Conservation (phyloP, 1,140 invertebrate species). For the Rhopalosiphum padi region DNA sequence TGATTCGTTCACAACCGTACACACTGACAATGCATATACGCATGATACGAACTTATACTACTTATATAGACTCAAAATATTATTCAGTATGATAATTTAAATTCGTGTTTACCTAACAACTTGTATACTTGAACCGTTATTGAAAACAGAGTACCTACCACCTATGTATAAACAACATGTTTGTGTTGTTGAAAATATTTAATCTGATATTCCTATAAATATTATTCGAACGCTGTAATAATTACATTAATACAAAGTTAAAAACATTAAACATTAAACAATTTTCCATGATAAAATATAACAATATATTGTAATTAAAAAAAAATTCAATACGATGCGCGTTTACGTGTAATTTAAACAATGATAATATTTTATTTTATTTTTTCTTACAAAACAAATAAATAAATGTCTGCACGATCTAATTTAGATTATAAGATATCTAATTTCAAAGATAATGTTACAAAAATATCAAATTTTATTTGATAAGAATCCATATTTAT, state of each 20-base stretch:
- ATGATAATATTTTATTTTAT: background rate
- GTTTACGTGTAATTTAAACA: background rate
- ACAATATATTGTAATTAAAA: background rate
- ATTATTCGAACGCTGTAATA: background rate
- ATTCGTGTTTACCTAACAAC: background rate
- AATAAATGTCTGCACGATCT: background rate
- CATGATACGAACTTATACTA: background rate
- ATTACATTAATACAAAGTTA: background rate
- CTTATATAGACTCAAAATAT: background rate
- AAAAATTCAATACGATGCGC: background rate
- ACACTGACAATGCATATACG: background rate
- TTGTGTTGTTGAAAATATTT: background rate
- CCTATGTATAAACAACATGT: background rate
- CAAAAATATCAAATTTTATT: background rate
- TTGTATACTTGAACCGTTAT: constrained; percentile 1
- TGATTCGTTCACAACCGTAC: background rate
- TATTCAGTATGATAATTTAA: background rate
- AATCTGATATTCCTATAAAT: background rate
- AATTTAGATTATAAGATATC: background rate
- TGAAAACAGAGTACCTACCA: background rate
- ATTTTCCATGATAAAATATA: background rate
- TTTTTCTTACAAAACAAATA: background rate
- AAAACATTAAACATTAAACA: background rate
- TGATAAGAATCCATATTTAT: background rate
- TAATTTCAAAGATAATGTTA: background rate